These are phyloP conservation scores for Physella acuta DNA, from an alignment of 1,140 invertebrate genomes.

Conservation along the genomic window DNA sequence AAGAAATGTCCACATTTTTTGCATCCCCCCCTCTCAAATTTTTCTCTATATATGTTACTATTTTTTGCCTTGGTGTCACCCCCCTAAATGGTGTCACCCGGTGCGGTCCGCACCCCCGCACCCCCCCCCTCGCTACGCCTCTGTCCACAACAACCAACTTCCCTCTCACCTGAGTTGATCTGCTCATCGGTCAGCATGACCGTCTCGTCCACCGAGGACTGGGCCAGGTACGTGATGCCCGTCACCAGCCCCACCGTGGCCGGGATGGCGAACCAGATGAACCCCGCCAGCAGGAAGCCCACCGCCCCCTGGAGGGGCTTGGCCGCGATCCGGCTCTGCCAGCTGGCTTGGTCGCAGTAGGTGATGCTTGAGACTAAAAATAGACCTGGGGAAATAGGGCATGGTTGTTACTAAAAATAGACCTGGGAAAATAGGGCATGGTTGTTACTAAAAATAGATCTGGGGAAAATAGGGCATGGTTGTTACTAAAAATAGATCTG, in stretches of 20 bases:
- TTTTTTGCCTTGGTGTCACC: no score
- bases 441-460: not conserved
- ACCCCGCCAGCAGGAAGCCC: conserved; percentile 54
- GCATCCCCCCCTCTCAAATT: no score
- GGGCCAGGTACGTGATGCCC: conserved; percentile 44
- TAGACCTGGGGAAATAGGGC: conserved; percentile 8
- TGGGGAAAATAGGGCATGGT: not conserved
- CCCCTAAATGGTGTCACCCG: no score
- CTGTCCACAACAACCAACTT: no score
- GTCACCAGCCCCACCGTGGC: conserved; percentile 52
- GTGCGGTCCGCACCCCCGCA: no score
- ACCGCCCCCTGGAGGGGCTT: conserved; percentile 50
- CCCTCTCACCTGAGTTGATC: conserved; percentile 51
- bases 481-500: no score
- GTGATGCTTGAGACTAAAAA: conserved; percentile 49
- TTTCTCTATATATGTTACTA: no score
- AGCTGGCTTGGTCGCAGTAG: conserved; percentile 59
- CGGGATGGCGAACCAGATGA: conserved; percentile 59
- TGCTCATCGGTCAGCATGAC: conserved; percentile 33
- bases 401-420: not conserved
- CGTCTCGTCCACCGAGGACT: conserved; percentile 33
- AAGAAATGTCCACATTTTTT: no score
- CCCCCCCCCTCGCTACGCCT: no score
- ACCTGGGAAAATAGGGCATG: no score
- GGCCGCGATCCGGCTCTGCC: conserved; percentile 56